Conservation (phyloP, 2,888 invertebrate species). For the Tanytarsus gracilentus region DNA sequence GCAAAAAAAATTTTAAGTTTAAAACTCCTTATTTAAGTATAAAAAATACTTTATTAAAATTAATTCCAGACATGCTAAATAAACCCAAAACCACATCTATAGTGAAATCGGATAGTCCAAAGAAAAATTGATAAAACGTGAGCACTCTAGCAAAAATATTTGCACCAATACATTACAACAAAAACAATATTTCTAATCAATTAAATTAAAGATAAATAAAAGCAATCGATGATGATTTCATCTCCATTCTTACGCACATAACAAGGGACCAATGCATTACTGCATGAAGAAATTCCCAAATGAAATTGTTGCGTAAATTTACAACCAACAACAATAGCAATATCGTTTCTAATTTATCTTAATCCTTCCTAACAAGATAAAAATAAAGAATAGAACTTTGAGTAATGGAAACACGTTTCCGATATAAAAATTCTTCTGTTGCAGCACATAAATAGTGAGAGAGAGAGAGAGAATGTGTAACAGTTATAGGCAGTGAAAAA, state of each 20-base stretch:
- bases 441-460: too few relatives aligned
- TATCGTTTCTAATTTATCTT: constrained; percentile 29
- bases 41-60: constrained; percentile 26
- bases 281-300: background rate
- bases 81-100: too few relatives aligned
- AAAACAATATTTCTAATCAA: constrained; percentile 13
- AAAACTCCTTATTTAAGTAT: too few relatives aligned
- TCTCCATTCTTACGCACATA: too few relatives aligned
- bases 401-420: constrained; percentile 26
- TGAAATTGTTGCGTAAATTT: background rate
- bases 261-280: too few relatives aligned
- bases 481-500: too few relatives aligned
- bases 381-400: constrained; percentile 9
- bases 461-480: too few relatives aligned
- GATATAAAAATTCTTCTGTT: constrained; percentile 22
- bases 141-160: constrained; percentile 2
- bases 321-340: constrained; percentile 16
- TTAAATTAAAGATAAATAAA: constrained; percentile 27
- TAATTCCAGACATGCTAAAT: background rate
- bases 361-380: constrained; percentile 29
- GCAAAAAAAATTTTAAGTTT: too few relatives aligned
- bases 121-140: constrained; percentile 29
- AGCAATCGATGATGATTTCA: constrained; percentile 12
- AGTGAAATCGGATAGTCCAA: background rate
- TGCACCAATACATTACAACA: background rate